phyloP scores from a whole-genome alignment of 2,888 invertebrate species.

The Conomelus anceps region DNA sequence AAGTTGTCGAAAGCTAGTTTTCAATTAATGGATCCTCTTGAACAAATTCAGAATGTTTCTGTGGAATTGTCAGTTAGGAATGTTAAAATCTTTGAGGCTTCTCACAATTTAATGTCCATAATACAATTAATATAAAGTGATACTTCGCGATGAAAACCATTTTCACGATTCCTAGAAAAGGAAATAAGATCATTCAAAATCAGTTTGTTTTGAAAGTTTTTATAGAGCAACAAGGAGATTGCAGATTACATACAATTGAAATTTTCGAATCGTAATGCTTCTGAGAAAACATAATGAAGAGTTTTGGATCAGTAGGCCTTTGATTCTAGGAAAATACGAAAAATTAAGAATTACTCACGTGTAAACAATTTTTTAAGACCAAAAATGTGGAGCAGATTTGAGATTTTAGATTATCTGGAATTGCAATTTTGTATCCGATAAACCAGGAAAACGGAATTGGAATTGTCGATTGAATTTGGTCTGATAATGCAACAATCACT shows the following conservation, averaged over 20 bases:
- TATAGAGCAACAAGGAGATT: background rate
- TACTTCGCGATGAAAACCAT: no score
- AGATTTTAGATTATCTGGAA: background rate
- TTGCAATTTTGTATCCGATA: background rate
- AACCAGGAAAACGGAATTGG: background rate
- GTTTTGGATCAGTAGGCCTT: background rate
- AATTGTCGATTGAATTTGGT: background rate
- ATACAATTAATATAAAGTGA: no score
- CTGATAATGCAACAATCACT: background rate
- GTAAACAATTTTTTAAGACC: background rate
- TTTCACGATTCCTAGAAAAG: background rate
- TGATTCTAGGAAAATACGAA: background rate
- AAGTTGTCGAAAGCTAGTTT: no score
- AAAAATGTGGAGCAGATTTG: background rate
- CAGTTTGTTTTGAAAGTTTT: background rate
- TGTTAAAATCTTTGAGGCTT: no score
- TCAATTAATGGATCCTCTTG: no score
- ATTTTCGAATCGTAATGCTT: background rate
- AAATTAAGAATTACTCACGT: background rate
- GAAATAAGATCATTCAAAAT: background rate
- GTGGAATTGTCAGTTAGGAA: no score
- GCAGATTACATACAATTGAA: background rate
- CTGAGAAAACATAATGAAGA: background rate
- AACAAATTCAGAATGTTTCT: no score
- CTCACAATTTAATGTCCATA: no score